Conservation (phyloP, 1,140 invertebrate genomes). For the Aphaenogaster floridana region DNA sequence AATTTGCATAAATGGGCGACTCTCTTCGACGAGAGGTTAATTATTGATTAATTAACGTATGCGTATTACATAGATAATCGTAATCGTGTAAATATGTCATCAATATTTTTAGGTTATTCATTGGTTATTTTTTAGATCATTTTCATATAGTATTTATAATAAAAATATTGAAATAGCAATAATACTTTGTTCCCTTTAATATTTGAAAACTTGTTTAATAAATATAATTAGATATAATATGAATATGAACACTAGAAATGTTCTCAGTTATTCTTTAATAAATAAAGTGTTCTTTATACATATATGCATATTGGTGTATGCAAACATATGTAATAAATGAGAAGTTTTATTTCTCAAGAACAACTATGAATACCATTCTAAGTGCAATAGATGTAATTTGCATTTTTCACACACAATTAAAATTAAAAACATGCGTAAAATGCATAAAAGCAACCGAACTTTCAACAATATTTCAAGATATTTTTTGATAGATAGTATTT, state of each 20-base stretch:
- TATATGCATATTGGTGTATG: neutral
- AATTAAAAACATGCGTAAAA: neutral
- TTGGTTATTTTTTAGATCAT: neutral
- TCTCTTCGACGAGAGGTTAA: constrained; percentile 80
- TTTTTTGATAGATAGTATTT: neutral
- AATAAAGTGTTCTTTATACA: neutral
- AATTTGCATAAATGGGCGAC: constrained; percentile 72
- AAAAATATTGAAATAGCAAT: neutral
- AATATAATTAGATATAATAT: neutral
- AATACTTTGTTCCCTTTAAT: neutral
- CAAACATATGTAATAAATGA: neutral
- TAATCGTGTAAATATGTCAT: neutral
- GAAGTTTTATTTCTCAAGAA: neutral
- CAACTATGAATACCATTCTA: neutral
- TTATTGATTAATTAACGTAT: constrained; percentile 8
- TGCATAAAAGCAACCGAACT: neutral
- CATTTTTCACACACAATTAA: neutral
- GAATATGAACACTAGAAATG: neutral
- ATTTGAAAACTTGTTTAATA: neutral
- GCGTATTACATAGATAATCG: neutral
- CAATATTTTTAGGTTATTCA: neutral
- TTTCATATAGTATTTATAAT: neutral
- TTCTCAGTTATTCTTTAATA: neutral
- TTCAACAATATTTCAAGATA: neutral
- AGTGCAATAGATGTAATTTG: neutral